These are phyloP conservation scores for Panorpa germanica DNA, from an alignment of 2,888 invertebrate species.

Conservation along the genomic window DNA sequence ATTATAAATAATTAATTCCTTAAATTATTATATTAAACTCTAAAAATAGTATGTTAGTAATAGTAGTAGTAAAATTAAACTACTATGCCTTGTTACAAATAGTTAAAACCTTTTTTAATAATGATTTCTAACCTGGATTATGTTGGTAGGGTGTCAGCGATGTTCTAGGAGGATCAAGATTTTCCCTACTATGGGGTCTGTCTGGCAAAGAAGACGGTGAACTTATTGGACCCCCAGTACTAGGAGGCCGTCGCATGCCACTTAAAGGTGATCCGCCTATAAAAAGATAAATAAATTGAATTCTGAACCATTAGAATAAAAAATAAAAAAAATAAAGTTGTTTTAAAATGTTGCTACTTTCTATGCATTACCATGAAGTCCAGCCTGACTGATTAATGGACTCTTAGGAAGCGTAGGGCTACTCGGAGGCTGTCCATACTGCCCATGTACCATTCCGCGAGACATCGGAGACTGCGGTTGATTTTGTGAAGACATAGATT, in stretches of 20 bases:
- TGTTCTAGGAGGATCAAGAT: conserved; percentile 15
- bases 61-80: no score
- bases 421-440: conserved; percentile 19
- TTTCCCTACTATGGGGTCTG: conserved; percentile 36
- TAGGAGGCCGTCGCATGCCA: conserved; percentile 29
- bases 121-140: conserved; percentile 14
- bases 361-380: no score
- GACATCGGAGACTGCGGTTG: conserved; percentile 36
- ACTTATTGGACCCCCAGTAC: conserved; percentile 25
- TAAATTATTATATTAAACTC: no score
- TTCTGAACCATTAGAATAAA: background rate
- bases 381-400: conserved; percentile 20
- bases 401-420: conserved; percentile 26
- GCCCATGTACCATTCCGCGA: conserved; percentile 29
- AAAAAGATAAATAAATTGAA: conserved; percentile 15
- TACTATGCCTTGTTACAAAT: no score
- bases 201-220: conserved; percentile 32
- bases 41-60: no score
- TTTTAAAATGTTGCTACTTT: no score
- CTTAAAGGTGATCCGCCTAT: conserved; percentile 25
- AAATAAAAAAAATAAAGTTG: no score
- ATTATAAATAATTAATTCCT: no score
- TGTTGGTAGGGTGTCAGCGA: conserved; percentile 15
- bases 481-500: conserved; percentile 30
- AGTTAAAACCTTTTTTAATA: no score